Conservation (phyloP, 2,888 invertebrate genomes). For the Sphaerophoria taeniata region DNA sequence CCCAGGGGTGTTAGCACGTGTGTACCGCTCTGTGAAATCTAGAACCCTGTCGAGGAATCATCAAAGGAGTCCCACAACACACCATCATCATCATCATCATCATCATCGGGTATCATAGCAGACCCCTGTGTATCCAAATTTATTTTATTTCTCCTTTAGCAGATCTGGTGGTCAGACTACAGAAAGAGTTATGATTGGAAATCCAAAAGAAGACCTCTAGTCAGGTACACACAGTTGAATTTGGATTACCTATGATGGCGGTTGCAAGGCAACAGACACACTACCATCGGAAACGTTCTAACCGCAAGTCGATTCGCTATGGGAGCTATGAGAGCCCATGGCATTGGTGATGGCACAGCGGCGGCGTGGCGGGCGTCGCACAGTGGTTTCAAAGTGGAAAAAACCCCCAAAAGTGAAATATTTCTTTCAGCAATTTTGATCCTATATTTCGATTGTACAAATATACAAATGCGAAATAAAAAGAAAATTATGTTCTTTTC, state of each 20-base stretch:
- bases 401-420: too few species aligned
- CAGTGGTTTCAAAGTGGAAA: too few species aligned
- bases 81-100: constrained; percentile 19
- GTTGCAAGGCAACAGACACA: constrained; percentile 9
- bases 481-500: too few species aligned
- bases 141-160: constrained; percentile 67
- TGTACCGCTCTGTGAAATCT: constrained; percentile 56
- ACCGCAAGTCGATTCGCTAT: constrained; percentile 56
- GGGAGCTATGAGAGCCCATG: constrained; percentile 41
- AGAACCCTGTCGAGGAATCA: constrained; percentile 66
- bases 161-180: constrained; percentile 65
- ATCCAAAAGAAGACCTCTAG: constrained; percentile 43
- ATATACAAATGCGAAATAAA: too few species aligned
- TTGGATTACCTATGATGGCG: constrained; percentile 29
- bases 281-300: constrained; percentile 38
- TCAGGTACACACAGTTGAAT: constrained; percentile 43
- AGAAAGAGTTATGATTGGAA: constrained; percentile 70
- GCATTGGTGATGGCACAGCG: background rate
- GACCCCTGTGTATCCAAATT: constrained; percentile 55
- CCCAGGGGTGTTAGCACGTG: constrained; percentile 62
- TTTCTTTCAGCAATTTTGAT: too few species aligned
- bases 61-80: constrained; percentile 28
- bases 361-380: too few species aligned
- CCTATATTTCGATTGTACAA: too few species aligned
- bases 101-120: constrained; percentile 45